Conservation (phyloP, 1,140 invertebrate species). For the Lepidurus apus region DNA sequence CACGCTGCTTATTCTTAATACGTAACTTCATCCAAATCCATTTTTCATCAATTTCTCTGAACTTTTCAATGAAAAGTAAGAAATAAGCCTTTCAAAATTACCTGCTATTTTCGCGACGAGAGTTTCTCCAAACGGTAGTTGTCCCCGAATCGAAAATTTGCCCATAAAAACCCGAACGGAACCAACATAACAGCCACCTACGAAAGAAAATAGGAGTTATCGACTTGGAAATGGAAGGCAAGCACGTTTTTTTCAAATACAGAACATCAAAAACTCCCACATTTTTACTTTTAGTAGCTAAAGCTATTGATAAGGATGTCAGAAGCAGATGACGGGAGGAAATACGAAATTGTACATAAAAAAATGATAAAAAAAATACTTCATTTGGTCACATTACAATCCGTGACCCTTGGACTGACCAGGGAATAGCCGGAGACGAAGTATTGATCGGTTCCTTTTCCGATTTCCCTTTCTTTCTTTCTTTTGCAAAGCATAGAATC, state of each 20-base stretch:
- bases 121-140: no score
- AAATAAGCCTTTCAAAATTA: no score
- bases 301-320: not conserved
- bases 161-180: no score
- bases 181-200: no score
- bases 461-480: not conserved
- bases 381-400: not conserved
- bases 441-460: constrained; percentile 21
- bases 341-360: not conserved
- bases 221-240: no score
- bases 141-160: no score
- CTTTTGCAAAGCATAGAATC: constrained; percentile 6
- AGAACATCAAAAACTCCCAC: not conserved
- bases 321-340: constrained; percentile 2
- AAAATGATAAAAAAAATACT: not conserved
- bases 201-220: no score
- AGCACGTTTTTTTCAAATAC: not conserved
- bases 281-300: not conserved
- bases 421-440: constrained; percentile 21
- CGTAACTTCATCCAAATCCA: no score
- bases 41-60: no score
- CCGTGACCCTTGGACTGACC: not conserved
- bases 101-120: no score
- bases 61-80: no score
- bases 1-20: no score